Evolutionary conservation across 2,797 vertebrate species (phyloP), one percentile per base, ranked within the genome.

Genomic region (Eurystomus glaucurus): DNA sequence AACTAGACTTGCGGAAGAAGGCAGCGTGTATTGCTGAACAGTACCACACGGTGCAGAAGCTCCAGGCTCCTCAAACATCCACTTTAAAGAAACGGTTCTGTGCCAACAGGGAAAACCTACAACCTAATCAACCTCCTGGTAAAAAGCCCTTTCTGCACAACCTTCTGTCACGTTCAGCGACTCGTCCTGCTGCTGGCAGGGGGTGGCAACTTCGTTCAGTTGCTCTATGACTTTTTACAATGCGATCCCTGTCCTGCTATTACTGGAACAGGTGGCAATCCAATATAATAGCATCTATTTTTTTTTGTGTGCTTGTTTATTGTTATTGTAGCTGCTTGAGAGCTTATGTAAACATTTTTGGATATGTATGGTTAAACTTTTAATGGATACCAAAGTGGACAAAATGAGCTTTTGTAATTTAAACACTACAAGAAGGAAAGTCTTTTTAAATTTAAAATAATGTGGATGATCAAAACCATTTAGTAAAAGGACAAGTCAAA

Each of bases 1-100:
- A 99, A 97, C 98, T 99, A n/a, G 99, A 99, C 80, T 97, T 99
- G 76, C 98, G 98, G 89, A 99, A 98, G 91, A 99, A 99, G 96
- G 99, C 98, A 1, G 98, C 99, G 69, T 98, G 98, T 84, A 98
- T 99, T n/a, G 98, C 98, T 4, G 98, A 99, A 85, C 98, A 98
- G 81, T 98, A 98, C 78, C 98, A 98, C 50, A 98, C 98, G 0
- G 97, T 98, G 43, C 96, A 98, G 33, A 98, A 97, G 88, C 98
- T 98, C 39, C 98, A 99, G 95, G 94, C 95, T 6, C 65, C 95
- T 21, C 94, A 90, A 3, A 57, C 96, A 4, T 98, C 91, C 13
- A 77, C 97, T 26, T 98, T 97, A 88, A 99, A 99, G 97, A 99
- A 99, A 97, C 98, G 99, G 23, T 98, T 98, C 80, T 99, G 99